A percentile compares a stretch with the other conserved stretches of the same genome.
Conservation (phyloP, 2,797 vertebrate genomes). For the Sphaeramia orbicularis region DNA sequence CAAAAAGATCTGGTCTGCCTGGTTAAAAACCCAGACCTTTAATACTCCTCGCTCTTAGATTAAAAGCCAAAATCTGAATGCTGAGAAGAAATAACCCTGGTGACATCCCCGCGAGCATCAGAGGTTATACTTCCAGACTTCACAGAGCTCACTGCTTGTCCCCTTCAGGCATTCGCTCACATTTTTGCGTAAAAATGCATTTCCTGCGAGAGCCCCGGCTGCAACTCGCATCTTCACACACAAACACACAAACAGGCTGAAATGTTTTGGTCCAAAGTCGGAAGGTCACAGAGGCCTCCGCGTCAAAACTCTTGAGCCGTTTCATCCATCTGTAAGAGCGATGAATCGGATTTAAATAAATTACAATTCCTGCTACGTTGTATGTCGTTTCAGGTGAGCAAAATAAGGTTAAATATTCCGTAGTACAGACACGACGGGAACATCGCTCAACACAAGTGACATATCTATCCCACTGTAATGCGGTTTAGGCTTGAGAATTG, state of each 20-base stretch:
- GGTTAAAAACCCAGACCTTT: too few species aligned
- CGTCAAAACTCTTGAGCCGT: slow-evolving; percentile 44
- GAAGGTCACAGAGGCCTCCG: slow-evolving; percentile 49
- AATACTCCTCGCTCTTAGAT: too few species aligned
- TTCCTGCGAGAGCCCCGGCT: neutral
- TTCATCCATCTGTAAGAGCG: slow-evolving; percentile 54
- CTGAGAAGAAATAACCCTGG: neutral
- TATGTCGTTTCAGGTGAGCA: slow-evolving; percentile 46
- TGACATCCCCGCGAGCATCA: neutral
- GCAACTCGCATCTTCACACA: neutral
- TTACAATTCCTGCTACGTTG: slow-evolving; percentile 33
- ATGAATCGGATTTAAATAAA: slow-evolving; percentile 69
- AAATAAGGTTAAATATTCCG: slow-evolving; percentile 54
- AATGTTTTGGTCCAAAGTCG: slow-evolving; percentile 27
- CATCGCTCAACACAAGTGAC: slow-evolving; percentile 48
- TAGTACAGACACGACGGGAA: slow-evolving; percentile 25
- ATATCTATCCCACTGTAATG: slow-evolving; percentile 44
- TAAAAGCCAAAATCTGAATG: too few species aligned
- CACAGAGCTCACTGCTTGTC: neutral
- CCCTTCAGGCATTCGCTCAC: neutral
- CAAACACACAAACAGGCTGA: neutral
- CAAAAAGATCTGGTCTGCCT: too few species aligned
- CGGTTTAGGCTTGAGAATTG: slow-evolving; percentile 44
- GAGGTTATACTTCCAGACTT: neutral
- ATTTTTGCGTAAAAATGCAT: neutral